phyloP scores from a whole-genome alignment of 2,113 vertebrate species.

The Engystomops pustulosus region DNA sequence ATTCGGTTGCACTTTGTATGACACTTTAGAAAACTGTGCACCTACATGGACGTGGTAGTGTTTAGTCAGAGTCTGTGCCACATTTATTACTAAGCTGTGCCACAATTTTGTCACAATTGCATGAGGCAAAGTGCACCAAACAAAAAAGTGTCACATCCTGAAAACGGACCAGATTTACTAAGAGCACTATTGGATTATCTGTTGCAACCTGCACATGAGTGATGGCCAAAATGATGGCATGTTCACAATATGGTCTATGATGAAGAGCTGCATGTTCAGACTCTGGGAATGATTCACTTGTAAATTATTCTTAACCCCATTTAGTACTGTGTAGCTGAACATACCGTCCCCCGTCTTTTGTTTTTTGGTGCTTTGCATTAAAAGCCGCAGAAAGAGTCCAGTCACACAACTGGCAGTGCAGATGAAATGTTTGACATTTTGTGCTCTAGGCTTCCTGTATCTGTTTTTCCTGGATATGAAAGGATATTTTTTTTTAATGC shows the following conservation, averaged over 20 bases:
- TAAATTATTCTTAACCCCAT: background rate
- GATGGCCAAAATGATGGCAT: too few relatives aligned
- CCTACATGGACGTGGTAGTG: too few relatives aligned
- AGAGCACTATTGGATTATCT: too few relatives aligned
- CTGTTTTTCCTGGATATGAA: conserved; percentile 56
- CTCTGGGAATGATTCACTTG: background rate
- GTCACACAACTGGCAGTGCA: conserved; percentile 28
- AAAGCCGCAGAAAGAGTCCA: conserved; percentile 36
- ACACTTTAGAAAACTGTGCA: too few relatives aligned
- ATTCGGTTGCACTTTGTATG: too few relatives aligned
- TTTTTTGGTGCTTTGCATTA: conserved; percentile 5
- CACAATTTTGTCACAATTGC: too few relatives aligned
- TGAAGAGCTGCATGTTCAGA: background rate
- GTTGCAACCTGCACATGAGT: too few relatives aligned
- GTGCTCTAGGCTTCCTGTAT: conserved; percentile 52
- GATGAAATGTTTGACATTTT: conserved; percentile 56
- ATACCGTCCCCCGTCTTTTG: background rate
- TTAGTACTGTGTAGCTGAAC: background rate
- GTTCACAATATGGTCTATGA: background rate
- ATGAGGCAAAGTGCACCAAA: too few relatives aligned
- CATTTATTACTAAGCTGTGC: too few relatives aligned
- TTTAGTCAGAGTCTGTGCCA: too few relatives aligned
- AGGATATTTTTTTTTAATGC: conserved; percentile 49
- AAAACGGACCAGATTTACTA: too few relatives aligned
- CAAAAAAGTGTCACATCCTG: too few relatives aligned